These are phyloP conservation scores for Dynastes grantii DNA, from an alignment of 2,888 invertebrate genomes.

Conservation along the genomic window DNA sequence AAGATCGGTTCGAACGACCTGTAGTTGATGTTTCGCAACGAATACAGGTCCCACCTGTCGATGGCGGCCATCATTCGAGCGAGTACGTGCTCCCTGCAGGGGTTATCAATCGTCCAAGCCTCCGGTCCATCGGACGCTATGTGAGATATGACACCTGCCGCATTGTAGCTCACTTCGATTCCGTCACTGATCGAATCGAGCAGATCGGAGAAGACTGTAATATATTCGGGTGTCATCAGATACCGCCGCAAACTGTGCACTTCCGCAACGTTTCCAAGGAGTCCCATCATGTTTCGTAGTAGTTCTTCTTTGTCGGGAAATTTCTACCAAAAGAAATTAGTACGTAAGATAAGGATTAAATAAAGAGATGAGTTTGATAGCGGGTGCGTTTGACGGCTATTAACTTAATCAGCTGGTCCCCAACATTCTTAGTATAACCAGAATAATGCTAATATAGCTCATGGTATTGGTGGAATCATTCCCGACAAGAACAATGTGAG, in stretches of 20 bases:
- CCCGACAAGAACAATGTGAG: no score
- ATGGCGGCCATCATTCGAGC: constrained; percentile 86
- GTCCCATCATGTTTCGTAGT: constrained; percentile 98
- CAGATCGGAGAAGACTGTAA: constrained; percentile 89
- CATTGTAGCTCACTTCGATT: constrained; percentile 97
- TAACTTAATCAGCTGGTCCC: no score
- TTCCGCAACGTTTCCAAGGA: constrained; percentile 97
- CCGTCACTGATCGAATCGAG: constrained; percentile 91
- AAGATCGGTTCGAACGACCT: constrained; percentile 96
- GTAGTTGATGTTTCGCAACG: constrained; percentile 96
- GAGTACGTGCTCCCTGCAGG: constrained; percentile 82
- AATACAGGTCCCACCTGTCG: constrained; percentile 88
- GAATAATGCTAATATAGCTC: no score
- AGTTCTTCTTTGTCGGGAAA: constrained; percentile 93
- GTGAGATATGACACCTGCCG: constrained; percentile 96
- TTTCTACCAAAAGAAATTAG: constrained; percentile 72
- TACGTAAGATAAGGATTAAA: neutral
- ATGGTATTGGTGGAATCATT: no score
- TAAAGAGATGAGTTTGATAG: no score
- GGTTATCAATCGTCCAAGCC: constrained; percentile 85
- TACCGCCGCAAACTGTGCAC: constrained; percentile 86
- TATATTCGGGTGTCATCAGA: constrained; percentile 89
- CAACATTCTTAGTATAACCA: no score
- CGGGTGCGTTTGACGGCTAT: no score
- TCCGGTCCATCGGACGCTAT: constrained; percentile 93